These are phyloP conservation scores for Lasioglossum figueresi DNA, from an alignment of 2,888 invertebrate species.

Conservation along the genomic window DNA sequence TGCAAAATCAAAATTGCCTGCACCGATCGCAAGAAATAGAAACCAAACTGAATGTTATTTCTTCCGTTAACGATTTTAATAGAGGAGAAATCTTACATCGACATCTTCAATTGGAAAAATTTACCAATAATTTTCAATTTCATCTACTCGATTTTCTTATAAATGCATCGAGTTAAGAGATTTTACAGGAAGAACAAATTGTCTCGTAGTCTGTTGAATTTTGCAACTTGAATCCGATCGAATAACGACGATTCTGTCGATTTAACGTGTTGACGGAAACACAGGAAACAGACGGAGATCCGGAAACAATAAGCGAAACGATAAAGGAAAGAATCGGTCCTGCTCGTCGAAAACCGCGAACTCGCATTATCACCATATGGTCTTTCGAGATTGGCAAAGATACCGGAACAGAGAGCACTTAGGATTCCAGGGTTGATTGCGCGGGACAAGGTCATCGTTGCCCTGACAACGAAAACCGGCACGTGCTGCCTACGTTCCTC, in stretches of 20 bases:
- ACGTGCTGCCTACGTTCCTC: constrained; percentile 76
- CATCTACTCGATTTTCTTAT: too few species aligned
- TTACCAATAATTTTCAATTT: too few species aligned
- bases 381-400: constrained; percentile 57
- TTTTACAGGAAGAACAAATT: too few species aligned
- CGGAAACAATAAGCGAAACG: constrained; percentile 23
- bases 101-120: too few species aligned
- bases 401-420: constrained; percentile 63
- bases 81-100: too few species aligned
- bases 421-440: constrained; percentile 65
- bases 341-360: constrained; percentile 74
- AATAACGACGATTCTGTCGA: neutral
- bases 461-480: constrained; percentile 80
- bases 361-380: constrained; percentile 71
- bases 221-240: neutral
- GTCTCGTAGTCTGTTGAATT: too few species aligned
- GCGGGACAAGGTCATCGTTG: constrained; percentile 83
- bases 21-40: too few species aligned
- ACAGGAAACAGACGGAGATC: neutral
- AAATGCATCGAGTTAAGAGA: too few species aligned
- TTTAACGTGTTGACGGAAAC: neutral
- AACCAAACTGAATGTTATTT: too few species aligned
- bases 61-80: too few species aligned
- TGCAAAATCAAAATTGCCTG: too few species aligned
- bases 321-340: constrained; percentile 21